These are phyloP conservation scores for Cyrtorhinus lividipennis DNA, from an alignment of 1,140 invertebrate genomes.

Conservation along the genomic window DNA sequence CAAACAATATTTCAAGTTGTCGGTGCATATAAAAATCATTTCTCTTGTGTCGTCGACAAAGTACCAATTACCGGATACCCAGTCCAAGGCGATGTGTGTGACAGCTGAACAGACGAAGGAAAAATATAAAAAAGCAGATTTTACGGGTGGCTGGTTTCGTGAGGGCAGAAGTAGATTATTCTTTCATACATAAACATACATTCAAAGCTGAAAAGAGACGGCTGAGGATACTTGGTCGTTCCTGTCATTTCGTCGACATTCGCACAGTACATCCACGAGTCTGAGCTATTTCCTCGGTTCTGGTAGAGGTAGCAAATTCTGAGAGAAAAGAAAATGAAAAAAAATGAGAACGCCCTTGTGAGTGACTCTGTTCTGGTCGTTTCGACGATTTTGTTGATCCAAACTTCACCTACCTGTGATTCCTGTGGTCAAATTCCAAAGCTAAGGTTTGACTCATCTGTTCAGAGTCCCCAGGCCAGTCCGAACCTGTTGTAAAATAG, in stretches of 20 bases:
- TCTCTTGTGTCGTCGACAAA: slow-evolving; percentile 59
- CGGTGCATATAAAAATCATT: slow-evolving; percentile 54
- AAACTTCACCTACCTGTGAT: slow-evolving; percentile 1
- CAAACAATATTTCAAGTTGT: slow-evolving; percentile 43
- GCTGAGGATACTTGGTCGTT: slow-evolving; percentile 39
- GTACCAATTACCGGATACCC: slow-evolving; percentile 75
- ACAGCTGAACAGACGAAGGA: slow-evolving; percentile 37
- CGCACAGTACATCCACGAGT: slow-evolving; percentile 40
- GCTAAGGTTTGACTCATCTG: slow-evolving; percentile 31
- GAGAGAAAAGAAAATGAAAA: neutral
- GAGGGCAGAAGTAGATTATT: slow-evolving; percentile 7
- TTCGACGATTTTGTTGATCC: neutral
- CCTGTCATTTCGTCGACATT: slow-evolving; percentile 41
- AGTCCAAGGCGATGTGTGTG: slow-evolving; percentile 62
- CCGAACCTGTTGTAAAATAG: slow-evolving; percentile 32
- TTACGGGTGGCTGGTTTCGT: too few relatives aligned
- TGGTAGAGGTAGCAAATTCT: slow-evolving; percentile 13
- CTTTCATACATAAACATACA: slow-evolving; percentile 29
- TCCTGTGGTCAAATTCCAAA: slow-evolving; percentile 37
- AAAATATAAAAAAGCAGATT: too few relatives aligned
- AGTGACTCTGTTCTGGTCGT: too few relatives aligned
- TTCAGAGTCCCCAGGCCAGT: slow-evolving; percentile 21
- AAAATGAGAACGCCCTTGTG: too few relatives aligned
- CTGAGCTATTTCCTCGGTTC: slow-evolving; percentile 24
- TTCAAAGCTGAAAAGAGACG: slow-evolving; percentile 39